A percentile compares a stretch with the other conserved stretches of the same genome.
phyloP scores from a whole-genome alignment of 2,888 invertebrate genomes.

The Andrena minutula region DNA sequence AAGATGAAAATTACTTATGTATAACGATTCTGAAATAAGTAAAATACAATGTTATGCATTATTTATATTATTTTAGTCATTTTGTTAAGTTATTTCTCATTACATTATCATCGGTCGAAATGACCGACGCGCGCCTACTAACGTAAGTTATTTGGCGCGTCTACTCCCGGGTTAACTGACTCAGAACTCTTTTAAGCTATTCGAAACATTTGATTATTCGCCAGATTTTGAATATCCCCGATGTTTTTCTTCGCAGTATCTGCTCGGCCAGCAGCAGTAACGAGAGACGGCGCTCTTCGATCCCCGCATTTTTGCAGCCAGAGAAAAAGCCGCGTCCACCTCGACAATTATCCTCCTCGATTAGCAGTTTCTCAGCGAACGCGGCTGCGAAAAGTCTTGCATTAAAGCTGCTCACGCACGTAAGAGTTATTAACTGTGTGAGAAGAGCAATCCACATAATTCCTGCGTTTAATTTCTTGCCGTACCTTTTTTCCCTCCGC shows the following conservation, averaged over 20 bases:
- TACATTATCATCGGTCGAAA: no score
- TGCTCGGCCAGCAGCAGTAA: neutral
- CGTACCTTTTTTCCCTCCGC: neutral
- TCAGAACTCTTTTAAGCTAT: no score
- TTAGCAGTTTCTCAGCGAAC: conserved; percentile 24
- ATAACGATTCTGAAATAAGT: no score
- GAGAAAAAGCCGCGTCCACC: conserved; percentile 2
- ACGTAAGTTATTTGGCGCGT: no score
- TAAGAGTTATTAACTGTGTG: conserved; percentile 23
- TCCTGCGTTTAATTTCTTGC: conserved; percentile 18
- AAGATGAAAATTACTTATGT: no score
- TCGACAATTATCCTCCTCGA: conserved; percentile 5
- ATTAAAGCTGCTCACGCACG: neutral
- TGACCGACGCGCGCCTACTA: no score
- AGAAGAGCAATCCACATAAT: conserved; percentile 8
- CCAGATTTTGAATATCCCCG: no score
- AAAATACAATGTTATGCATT: no score
- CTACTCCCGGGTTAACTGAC: no score
- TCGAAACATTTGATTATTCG: no score
- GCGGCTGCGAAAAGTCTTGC: neutral
- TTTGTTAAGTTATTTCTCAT: no score
- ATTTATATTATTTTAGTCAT: no score
- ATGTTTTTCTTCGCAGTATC: neutral
- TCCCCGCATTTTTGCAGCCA: neutral
- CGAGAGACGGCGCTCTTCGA: neutral